Evolutionary conservation across 2,888 invertebrate species (phyloP), one percentile per base, ranked within the genome.

Genomic region (Subacronicta megacephala): DNA sequence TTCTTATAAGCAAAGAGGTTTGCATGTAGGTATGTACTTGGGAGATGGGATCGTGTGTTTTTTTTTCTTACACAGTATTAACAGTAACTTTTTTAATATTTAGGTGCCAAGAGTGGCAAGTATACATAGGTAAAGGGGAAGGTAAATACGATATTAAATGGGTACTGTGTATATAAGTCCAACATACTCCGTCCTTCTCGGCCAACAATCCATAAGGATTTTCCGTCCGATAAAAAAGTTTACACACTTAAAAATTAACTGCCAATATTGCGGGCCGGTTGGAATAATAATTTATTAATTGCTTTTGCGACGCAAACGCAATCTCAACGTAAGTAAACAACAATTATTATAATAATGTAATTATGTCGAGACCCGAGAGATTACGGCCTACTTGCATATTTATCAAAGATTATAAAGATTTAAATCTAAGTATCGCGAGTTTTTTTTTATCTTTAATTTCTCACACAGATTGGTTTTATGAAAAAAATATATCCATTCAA

Each of bases 401-500:
- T 38, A 55, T 47, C 23, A 43, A 46, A 12, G 7, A 31, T 5
- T n/a, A 26, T 26, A 26, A 9, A 12, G 31, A 31, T n/a, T 29
- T n/a, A n/a, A 29, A n/a, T n/a, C n/a, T 9, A 26, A 26, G 23
- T 26, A 9, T 16, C 9, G 10, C 16, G 36, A 1, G 10, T 16
- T 36, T 10, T 7, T 10, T 17, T 36, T 37, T 37, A 9, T 23
- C 12, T 1, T 7, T n/a, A 3, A 18, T 5, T 17, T 7, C n/a
- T 26, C 38, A 31, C 3, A 47, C 33, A 42, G n/a, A 31, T 41
- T 45, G 41, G 31, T 52, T 38, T 12, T 37, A 20, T 38, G 12
- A 35, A 54, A 44, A 42, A n/a, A n/a, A n/a, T n/a, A n/a, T 17
- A 10, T n/a, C 45, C 31, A 55, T 57, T 50, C 26, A 57, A 52